phyloP scores from a whole-genome alignment of 2,888 invertebrate genomes.

The Aphrophora alni region DNA sequence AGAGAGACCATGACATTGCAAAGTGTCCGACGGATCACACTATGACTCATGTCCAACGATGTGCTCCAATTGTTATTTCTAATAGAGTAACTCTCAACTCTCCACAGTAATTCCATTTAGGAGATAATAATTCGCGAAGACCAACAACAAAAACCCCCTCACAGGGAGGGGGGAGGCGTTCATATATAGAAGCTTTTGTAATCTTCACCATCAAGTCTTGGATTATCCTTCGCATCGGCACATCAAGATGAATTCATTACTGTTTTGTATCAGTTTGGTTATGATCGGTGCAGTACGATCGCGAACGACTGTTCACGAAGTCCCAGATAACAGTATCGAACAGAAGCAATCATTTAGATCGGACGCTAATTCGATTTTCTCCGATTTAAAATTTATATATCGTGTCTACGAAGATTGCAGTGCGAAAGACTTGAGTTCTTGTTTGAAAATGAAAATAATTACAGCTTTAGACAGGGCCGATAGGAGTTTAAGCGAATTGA shows the following conservation, averaged over 20 bases:
- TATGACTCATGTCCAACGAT: not conserved
- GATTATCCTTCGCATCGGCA: not conserved
- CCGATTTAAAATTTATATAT: conserved; percentile 37
- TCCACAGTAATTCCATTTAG: not conserved
- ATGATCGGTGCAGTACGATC: not conserved
- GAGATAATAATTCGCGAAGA: not conserved
- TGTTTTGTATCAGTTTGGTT: not conserved
- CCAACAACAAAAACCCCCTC: not conserved
- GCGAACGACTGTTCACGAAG: not conserved
- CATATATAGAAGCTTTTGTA: conserved; percentile 2
- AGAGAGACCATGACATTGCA: conserved; percentile 1
- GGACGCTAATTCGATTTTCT: conserved; percentile 10
- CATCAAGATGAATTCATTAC: not conserved
- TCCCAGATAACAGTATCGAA: not conserved
- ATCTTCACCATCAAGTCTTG: not conserved
- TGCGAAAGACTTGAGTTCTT: conserved; percentile 68
- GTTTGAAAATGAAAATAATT: conserved; percentile 80
- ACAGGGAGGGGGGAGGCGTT: not conserved
- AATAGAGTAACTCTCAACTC: not conserved
- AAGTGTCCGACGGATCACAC: not conserved
- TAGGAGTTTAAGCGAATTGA: conserved; percentile 63
- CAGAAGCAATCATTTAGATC: not conserved
- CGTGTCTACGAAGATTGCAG: conserved; percentile 76
- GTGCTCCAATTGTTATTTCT: conserved; percentile 2
- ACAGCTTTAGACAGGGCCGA: conserved; percentile 77